phyloP scores from a whole-genome alignment of 2,113 vertebrate species.

The Gopherus flavomarginatus region DNA sequence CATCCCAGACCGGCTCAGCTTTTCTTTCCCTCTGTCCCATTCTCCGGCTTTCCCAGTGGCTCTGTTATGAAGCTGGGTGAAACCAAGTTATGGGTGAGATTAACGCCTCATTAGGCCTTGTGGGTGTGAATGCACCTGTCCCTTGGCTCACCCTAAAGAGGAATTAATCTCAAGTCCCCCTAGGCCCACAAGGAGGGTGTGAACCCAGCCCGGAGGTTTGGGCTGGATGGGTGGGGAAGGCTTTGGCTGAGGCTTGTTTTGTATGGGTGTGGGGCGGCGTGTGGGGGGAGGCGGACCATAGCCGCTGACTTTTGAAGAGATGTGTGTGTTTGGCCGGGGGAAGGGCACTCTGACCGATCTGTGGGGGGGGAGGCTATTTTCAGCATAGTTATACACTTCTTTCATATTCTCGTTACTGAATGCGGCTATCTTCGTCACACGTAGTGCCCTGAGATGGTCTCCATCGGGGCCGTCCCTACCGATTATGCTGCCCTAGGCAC shows the following conservation, averaged over 20 bases:
- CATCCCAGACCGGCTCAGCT: background rate
- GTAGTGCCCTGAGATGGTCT: no score
- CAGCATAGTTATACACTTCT: no score
- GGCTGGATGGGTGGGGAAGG: background rate
- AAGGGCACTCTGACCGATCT: no score
- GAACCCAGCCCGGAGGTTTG: background rate
- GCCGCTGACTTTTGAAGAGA: no score
- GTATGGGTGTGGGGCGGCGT: no score
- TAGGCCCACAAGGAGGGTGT: background rate
- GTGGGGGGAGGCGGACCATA: background rate
- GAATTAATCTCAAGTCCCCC: background rate
- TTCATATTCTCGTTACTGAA: no score
- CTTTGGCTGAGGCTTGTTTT: background rate
- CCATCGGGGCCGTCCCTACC: no score
- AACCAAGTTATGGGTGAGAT: background rate
- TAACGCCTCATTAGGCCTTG: no score
- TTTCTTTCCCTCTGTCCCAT: background rate
- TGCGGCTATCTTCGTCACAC: no score
- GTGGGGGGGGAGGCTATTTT: no score
- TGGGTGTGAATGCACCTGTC: background rate
- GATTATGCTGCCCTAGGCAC: no score
- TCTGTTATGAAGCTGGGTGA: background rate
- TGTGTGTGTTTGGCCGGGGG: no score
- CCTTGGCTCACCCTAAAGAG: background rate
- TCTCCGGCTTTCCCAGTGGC: background rate